Evolutionary conservation across 2,888 invertebrate genomes (phyloP).

Genomic region (Nephrotoma flavescens): DNA sequence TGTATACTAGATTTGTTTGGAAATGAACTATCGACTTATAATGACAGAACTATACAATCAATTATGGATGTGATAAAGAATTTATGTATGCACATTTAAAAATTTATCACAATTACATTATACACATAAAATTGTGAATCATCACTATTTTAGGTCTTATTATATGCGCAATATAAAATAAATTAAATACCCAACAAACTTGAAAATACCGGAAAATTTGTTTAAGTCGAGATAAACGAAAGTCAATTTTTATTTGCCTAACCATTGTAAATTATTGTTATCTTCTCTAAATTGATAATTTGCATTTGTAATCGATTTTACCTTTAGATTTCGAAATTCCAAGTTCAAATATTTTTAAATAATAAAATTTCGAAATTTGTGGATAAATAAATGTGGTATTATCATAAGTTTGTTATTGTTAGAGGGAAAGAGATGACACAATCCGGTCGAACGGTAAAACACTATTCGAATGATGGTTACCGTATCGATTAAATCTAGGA

Average conservation of each 20-base stretch:
- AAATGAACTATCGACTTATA: too few species aligned
- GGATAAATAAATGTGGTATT: too few species aligned
- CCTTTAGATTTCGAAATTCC: not conserved
- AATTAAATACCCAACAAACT: not conserved
- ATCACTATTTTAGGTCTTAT: not conserved
- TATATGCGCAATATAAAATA: not conserved
- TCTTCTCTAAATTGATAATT: not conserved
- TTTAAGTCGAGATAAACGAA: not conserved
- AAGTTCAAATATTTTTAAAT: not conserved
- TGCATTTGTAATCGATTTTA: not conserved
- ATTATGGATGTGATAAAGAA: not conserved
- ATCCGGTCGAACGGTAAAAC: too few species aligned
- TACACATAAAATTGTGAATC: not conserved
- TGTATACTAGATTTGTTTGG: not conserved
- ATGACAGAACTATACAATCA: not conserved
- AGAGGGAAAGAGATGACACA: too few species aligned
- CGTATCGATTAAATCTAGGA: too few species aligned
- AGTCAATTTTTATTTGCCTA: not conserved
- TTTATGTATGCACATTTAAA: not conserved
- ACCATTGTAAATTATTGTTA: not conserved
- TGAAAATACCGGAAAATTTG: not conserved
- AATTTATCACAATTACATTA: not conserved
- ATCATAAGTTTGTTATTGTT: too few species aligned
- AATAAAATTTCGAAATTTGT: too few species aligned
- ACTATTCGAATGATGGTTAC: too few species aligned